Conservation (phyloP, 2,797 vertebrate genomes). For the Acanthurus tractus region DNA sequence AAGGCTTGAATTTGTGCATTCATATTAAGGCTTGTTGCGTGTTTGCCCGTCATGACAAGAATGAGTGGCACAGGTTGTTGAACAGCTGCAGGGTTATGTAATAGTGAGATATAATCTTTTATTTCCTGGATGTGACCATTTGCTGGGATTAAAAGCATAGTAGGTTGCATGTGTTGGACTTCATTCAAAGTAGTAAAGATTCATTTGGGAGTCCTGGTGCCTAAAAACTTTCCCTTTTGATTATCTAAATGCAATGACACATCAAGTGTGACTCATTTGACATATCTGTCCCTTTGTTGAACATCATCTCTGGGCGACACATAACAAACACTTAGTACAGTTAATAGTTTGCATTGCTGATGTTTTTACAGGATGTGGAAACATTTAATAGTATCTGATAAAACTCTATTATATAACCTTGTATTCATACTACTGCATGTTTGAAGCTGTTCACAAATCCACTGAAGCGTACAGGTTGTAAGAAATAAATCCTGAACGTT, state of each 20-base stretch:
- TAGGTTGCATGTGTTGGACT: not conserved
- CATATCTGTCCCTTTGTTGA: not conserved
- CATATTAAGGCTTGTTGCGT: slow-evolving; percentile 55
- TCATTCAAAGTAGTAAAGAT: not conserved
- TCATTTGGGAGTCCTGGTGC: not conserved
- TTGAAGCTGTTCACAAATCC: slow-evolving; percentile 33
- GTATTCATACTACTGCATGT: slow-evolving; percentile 21
- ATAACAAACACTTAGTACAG: slow-evolving; percentile 18
- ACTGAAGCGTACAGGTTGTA: slow-evolving; percentile 33
- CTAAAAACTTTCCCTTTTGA: slow-evolving; percentile 4
- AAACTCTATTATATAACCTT: slow-evolving; percentile 7
- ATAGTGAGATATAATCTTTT: not conserved
- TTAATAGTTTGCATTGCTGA: slow-evolving; percentile 37
- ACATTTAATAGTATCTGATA: slow-evolving; percentile 8
- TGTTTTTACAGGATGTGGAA: slow-evolving; percentile 3
- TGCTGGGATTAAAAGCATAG: too few species aligned
- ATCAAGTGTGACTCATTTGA: not conserved
- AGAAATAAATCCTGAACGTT: slow-evolving; percentile 54
- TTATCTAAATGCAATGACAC: not conserved
- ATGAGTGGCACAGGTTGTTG: not conserved
- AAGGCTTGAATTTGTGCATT: slow-evolving; percentile 38
- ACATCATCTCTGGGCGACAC: not conserved
- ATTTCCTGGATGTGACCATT: not conserved
- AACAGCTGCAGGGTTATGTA: slow-evolving; percentile 6
- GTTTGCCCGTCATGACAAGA: not conserved